Evolutionary conservation across 2,888 invertebrate genomes (phyloP), one percentile per base, ranked within the genome.

Genomic region (Hirudinaria manillensis): DNA sequence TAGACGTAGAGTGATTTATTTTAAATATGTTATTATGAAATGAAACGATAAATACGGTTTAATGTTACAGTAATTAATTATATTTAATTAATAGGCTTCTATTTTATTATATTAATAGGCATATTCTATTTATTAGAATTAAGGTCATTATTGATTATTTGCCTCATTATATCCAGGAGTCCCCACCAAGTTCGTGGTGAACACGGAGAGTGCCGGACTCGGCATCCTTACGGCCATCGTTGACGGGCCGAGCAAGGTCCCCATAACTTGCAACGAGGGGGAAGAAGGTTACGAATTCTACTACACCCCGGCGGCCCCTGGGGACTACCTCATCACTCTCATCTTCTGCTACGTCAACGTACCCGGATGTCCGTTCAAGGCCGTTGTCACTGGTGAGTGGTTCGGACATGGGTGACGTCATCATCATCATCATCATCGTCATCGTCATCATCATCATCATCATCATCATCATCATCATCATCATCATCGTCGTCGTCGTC

Each of bases 241-340:
- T 80, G 97, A 97, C 82, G 98, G 98, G 1, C 97, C 97, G 0
- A 93, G 94, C 78, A 94, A 96, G 85, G 94, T 93, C 0, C 86
- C 86, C 3, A 83, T 98, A 91, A 94, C 95, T 85, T 96, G 95
- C 83, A 94, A 94, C 32, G 97, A 97, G 86, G 92, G 95, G 2
- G 96, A 96, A 82, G 94, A 96, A 83, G 97, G 97, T 0, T 97
- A 97, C 87, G 97, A 97, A 89, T 95, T 96, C 77, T 90, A 93
- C 80, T 98, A 95, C 88, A 96, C 96, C 19, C 96, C 97, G 0
- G 87, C 96, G 78, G 90, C 94, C 61, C 93, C 96, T 32, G 97
- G 98, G 67, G 94, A 94, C 86, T 98, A 98, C 86, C 94, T 92
- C 86, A 89, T 95, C 87, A 93, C 93, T 83, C 89, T 98, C 83